Evolutionary conservation across 2,888 invertebrate genomes (phyloP), one percentile per base, ranked within the genome.

Genomic region (Isoperla grammatica): DNA sequence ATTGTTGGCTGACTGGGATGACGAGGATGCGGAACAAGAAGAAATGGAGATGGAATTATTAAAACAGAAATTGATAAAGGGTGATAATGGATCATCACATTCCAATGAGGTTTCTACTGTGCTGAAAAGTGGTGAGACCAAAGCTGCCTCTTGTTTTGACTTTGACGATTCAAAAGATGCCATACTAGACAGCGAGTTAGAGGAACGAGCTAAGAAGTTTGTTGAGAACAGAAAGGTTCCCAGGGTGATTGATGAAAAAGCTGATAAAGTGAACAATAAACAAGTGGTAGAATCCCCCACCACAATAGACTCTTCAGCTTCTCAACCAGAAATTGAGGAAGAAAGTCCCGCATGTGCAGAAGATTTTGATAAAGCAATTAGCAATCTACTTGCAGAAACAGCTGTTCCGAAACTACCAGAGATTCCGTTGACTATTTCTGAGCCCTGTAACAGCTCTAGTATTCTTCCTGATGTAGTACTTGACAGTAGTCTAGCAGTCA

Each of bases 1-100:
- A 66, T 75, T 90, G 45, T 73, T 90, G 60, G 87, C 87, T 1
- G 90, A 90, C 69, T 90, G 90, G 89, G 84, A 84, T 64, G 88
- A 88, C 67, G 83, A 79, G 61, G 79, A 78, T 15, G 77, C 78
- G 40, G 77, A 77, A 23, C 73, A 74, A 39, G 72, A 74, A 67
- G 67, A 71, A 63, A 58, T 64, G 11, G 63, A 62, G 40, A 43
- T 62, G 20, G 49, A 59, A 40, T 19, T 53, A 20, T 40, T 62
- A 0, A 62, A 62, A 29, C 59, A 59, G 23, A 59, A 59, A 37
- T 23, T 58, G 4, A 66, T 69, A 39, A 43, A 61, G 29, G 42
- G 22, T 11, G 35, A 23, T 3, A 29, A 19, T 53, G 57, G 49
- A 43, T 23, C 48, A 19, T 29, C 29, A 29, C 29, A 29, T 29